Evolutionary conservation across 1,140 invertebrate genomes (phyloP).

Genomic region (Drosophila ironensis): DNA sequence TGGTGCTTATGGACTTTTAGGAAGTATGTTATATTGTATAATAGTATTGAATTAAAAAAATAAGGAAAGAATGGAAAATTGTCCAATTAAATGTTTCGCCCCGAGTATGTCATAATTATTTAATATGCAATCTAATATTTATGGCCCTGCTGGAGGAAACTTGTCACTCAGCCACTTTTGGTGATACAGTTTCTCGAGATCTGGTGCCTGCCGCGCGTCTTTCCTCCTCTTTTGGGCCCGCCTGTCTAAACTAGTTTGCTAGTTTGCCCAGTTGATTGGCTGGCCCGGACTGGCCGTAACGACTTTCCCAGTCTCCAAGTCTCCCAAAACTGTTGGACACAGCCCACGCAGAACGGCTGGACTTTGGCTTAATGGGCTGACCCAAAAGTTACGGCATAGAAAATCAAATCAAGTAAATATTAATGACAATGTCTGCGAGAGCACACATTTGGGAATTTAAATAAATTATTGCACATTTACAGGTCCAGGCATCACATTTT

Average conservation of each 20-base stretch:
- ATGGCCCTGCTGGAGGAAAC: conserved; percentile 29
- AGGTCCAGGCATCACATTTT: conserved; percentile 69
- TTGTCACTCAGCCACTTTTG: conserved; percentile 64
- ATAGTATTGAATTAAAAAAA: too few relatives aligned
- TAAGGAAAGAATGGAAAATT: too few relatives aligned
- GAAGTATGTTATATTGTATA: too few relatives aligned
- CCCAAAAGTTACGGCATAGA: conserved; percentile 48
- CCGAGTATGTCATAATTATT: conserved; percentile 16
- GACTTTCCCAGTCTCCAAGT: conserved; percentile 61
- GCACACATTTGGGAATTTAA: conserved; percentile 73
- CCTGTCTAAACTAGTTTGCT: conserved; percentile 63
- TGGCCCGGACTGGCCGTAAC: conserved; percentile 51
- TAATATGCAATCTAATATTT: conserved; percentile 41
- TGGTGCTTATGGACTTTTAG: too few relatives aligned
- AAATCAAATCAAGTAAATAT: conserved; percentile 58
- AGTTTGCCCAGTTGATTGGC: conserved; percentile 61
- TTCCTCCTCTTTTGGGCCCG: conserved; percentile 1
- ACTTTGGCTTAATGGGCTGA: conserved; percentile 47
- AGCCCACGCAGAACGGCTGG: conserved; percentile 50
- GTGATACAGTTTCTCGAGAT: conserved; percentile 58
- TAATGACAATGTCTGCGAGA: conserved; percentile 62
- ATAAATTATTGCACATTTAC: conserved; percentile 79
- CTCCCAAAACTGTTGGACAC: conserved; percentile 23
- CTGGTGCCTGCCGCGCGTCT: neutral
- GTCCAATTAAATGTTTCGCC: conserved; percentile 27